Evolutionary conservation across 2,113 vertebrate species (phyloP).

Genomic region (Lepisosteus oculatus): DNA sequence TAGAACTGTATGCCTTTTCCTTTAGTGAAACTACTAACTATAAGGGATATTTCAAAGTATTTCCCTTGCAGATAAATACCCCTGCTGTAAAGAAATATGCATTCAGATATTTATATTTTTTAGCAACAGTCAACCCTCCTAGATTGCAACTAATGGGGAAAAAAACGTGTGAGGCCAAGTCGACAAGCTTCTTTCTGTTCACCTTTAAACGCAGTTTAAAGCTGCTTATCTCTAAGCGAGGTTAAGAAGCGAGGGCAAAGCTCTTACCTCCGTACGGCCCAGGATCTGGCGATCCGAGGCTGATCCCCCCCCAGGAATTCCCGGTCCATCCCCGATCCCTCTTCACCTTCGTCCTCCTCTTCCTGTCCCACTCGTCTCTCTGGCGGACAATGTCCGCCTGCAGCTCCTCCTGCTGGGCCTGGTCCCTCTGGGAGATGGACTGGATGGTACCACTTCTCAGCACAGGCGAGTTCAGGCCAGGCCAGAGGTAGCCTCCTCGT

Average conservation of each 20-base stretch:
- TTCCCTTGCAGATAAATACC: too few relatives aligned
- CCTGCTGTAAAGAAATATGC: too few relatives aligned
- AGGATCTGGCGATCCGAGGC: conserved; percentile 81
- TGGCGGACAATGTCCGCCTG: conserved; percentile 64
- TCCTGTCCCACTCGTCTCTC: conserved; percentile 80
- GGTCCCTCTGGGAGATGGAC: conserved; percentile 60
- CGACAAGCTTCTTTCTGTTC: too few relatives aligned
- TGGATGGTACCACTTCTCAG: conserved; percentile 61
- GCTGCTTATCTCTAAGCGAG: background rate
- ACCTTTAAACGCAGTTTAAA: too few relatives aligned
- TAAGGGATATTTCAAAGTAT: too few relatives aligned
- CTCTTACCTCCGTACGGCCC: conserved; percentile 86
- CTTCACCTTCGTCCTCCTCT: conserved; percentile 74
- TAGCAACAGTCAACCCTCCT: too few relatives aligned
- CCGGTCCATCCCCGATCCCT: conserved; percentile 90
- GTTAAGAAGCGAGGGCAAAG: background rate
- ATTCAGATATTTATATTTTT: too few relatives aligned
- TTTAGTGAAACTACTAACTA: too few relatives aligned
- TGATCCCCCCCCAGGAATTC: conserved; percentile 79
- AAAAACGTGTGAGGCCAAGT: too few relatives aligned
- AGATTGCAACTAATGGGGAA: too few relatives aligned
- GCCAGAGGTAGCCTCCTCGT: conserved; percentile 85
- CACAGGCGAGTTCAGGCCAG: conserved; percentile 82
- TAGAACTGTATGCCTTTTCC: too few relatives aligned
- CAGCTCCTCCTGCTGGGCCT: conserved; percentile 69